These are phyloP conservation scores for Germaria angustata DNA, from an alignment of 2,888 invertebrate species.

Conservation along the genomic window DNA sequence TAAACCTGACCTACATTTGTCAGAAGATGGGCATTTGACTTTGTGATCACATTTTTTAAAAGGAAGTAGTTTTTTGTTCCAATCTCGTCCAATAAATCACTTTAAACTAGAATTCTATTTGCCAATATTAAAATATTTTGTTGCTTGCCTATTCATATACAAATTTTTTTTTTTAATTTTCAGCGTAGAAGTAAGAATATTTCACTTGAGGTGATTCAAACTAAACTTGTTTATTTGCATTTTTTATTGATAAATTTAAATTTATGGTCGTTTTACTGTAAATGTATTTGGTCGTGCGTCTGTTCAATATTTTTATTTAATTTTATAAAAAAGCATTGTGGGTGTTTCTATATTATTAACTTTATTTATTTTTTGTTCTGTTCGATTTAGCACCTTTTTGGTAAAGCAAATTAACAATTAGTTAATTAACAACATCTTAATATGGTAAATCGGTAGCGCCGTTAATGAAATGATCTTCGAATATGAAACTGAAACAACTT, in stretches of 20 bases:
- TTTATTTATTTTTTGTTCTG: not conserved
- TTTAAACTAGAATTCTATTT: no score
- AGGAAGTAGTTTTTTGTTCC: no score
- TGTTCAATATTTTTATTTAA: not conserved
- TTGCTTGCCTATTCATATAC: no score
- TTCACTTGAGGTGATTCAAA: not conserved
- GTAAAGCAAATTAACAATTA: slow-evolving; percentile 3
- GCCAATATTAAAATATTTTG: no score
- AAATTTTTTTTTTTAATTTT: not conserved
- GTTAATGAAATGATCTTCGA: slow-evolving; percentile 22
- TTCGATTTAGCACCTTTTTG: slow-evolving; percentile 45
- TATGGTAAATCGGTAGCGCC: slow-evolving; percentile 55
- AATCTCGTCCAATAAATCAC: no score
- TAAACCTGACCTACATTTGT: no score
- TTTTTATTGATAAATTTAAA: not conserved
- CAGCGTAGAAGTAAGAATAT: slow-evolving; percentile 8
- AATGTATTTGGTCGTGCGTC: slow-evolving; percentile 37
- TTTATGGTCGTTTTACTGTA: not conserved
- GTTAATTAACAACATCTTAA: slow-evolving; percentile 27
- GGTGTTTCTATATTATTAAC: slow-evolving; percentile 14
- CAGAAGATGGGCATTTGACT: no score
- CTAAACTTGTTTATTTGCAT: not conserved
- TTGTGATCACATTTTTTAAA: no score
- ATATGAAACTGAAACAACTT: no score
- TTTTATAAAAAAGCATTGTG: slow-evolving; percentile 9